Conservation (phyloP, 64 coral and sea anemone species). For the Actinia tenebrosa region DNA sequence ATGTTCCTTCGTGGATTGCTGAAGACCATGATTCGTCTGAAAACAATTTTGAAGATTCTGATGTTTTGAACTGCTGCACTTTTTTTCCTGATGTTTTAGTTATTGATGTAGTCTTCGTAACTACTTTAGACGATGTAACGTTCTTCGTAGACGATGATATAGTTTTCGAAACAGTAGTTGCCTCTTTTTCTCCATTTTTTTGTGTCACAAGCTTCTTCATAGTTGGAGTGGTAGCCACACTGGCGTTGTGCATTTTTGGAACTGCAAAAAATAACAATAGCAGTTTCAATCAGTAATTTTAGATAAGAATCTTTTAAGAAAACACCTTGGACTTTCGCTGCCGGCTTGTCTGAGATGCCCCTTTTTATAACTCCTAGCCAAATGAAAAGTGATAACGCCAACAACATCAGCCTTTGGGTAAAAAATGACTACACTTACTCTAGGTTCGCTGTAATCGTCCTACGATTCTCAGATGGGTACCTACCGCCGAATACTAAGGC, state of each 20-base stretch:
- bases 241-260: background rate
- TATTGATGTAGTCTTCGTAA: background rate
- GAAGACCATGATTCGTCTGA: slow-evolving; percentile 23
- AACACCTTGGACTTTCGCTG: background rate
- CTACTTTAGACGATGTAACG: slow-evolving; percentile 8
- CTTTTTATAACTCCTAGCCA: background rate
- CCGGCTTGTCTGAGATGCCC: background rate
- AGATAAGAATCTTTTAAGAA: background rate
- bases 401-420: background rate
- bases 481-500: background rate
- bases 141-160: slow-evolving; percentile 9
- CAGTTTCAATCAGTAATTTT: background rate
- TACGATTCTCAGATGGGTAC: background rate
- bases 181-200: background rate
- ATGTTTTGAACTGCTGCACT: slow-evolving; percentile 6
- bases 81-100: background rate
- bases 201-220: background rate
- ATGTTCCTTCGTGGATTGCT: slow-evolving; percentile 4
- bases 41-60: background rate
- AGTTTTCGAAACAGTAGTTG: background rate
- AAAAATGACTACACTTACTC: background rate
- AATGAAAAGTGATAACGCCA: background rate
- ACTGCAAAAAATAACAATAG: background rate
- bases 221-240: background rate
- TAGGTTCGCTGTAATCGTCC: background rate